phyloP scores from a whole-genome alignment of 2,797 vertebrate genomes.

The Heterohyrax brucei region DNA sequence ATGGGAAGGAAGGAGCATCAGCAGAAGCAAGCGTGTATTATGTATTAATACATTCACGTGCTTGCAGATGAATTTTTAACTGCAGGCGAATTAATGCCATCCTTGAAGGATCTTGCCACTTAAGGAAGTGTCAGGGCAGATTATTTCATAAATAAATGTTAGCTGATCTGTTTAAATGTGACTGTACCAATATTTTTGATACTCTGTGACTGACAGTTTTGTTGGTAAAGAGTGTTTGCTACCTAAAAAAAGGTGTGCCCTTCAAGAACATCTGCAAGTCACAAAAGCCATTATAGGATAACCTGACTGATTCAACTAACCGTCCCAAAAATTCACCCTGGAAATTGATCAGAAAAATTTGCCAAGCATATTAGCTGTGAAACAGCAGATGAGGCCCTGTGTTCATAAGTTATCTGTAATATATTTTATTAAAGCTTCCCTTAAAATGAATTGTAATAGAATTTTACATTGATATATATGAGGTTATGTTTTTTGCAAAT shows the following conservation, averaged over 20 bases:
- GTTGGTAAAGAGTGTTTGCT: slow-evolving; percentile 2
- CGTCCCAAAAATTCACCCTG: slow-evolving; percentile 24
- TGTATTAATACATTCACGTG: not conserved
- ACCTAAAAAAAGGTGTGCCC: not conserved
- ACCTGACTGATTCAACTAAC: slow-evolving; percentile 25
- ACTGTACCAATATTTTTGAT: not conserved
- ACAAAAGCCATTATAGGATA: slow-evolving; percentile 22
- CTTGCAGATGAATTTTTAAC: slow-evolving; percentile 21
- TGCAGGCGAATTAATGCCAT: slow-evolving; percentile 56
- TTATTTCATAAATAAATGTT: slow-evolving; percentile 69
- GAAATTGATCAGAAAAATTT: slow-evolving; percentile 56
- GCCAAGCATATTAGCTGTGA: slow-evolving; percentile 24
- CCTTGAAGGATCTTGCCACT: slow-evolving; percentile 57
- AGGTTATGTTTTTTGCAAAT: not conserved
- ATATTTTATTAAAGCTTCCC: not conserved
- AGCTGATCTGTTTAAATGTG: slow-evolving; percentile 48
- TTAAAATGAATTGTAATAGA: not conserved
- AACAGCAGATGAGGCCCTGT: not conserved
- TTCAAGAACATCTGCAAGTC: slow-evolving; percentile 55
- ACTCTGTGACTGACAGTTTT: slow-evolving; percentile 7
- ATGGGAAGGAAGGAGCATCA: slow-evolving; percentile 2
- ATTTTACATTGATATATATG: slow-evolving; percentile 6
- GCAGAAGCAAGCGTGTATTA: not conserved
- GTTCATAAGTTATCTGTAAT: not conserved
- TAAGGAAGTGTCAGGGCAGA: slow-evolving; percentile 64